A percentile compares a stretch with the other conserved stretches of the same genome.
Evolutionary conservation across 2,113 vertebrate genomes (phyloP).

Genomic region (western clawed frog (Xenopus tropicalis)): DNA sequence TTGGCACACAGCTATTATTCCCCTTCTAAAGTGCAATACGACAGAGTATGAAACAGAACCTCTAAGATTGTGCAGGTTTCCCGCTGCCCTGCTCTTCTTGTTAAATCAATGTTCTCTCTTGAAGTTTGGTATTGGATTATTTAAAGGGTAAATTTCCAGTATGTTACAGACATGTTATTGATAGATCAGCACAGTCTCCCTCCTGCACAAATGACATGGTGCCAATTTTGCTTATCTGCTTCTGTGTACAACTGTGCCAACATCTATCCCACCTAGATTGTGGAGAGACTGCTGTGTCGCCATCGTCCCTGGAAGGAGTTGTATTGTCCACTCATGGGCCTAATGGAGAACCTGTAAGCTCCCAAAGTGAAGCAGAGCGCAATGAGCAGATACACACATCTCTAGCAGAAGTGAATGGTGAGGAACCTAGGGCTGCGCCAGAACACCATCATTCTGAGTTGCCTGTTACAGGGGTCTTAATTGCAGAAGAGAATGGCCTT

Average conservation of each 20-base stretch:
- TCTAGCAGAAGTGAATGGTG: conserved; percentile 24
- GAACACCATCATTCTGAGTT: conserved; percentile 19
- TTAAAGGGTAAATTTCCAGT: no score
- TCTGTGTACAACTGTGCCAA: conserved; percentile 19
- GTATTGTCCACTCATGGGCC: background rate
- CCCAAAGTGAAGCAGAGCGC: conserved; percentile 26
- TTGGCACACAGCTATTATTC: no score
- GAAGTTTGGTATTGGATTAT: no score
- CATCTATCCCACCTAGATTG: conserved; percentile 45
- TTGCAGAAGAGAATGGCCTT: conserved; percentile 48
- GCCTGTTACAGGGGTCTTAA: conserved; percentile 50
- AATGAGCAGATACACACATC: conserved; percentile 44
- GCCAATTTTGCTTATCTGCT: no score
- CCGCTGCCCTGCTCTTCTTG: no score
- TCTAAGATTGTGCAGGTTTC: no score
- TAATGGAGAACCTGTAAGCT: conserved; percentile 20
- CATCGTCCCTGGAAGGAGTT: conserved; percentile 42
- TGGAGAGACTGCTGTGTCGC: conserved; percentile 49
- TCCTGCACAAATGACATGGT: no score
- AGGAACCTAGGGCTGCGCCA: background rate
- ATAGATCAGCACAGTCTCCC: no score
- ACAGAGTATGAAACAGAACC: no score
- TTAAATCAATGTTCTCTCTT: no score
- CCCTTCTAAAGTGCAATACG: no score
- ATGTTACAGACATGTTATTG: no score